Evolutionary conservation across 2,888 invertebrate species (phyloP), one percentile per base, ranked within the genome.

Genomic region (Ormyrus labotus): DNA sequence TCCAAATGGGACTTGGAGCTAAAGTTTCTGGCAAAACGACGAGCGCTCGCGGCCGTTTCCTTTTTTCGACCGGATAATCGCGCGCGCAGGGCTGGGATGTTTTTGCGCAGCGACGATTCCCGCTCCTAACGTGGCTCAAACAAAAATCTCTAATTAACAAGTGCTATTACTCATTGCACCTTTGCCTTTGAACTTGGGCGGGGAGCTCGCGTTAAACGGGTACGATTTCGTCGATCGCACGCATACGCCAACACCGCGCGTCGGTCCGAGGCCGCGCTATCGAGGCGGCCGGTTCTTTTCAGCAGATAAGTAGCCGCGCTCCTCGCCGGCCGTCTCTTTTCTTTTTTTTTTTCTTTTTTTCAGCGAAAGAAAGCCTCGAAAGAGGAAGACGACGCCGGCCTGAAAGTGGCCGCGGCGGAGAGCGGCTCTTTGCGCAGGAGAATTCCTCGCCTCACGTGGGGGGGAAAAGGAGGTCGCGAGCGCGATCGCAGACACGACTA

Each of bases 111-210:
- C 53, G 47, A 69, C 4, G 34, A 34, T 34, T 34, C 34, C 34
- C 2, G 34, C 34, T 34, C 34, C 34, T 34, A 4, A 4, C 34
- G 34, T 34, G 34, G 4, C 2, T 34, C 34, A 4, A 4, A 34
- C 4, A 4, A 34, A 34, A 34, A 34, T 34, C 34, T 2, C 34
- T 4, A 34, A 34, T 34, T 34, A 34, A 34, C 34, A 34, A 34
- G 2, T 34, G 34, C 34, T 4, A 34, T 34, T 34, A 4, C 34
- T 34, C 0, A 34, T 63, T 11, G 8, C 9, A 11, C 63, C 45
- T 0, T 0, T 11, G n/a, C 47, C 87, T 89, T 86, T 87, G 86
- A 87, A 86, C 86, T 85, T 85, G 19, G 63, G 10, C 53, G 6
- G n/a, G 65, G 53, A 55, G 45, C 6, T 61, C 34, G 34, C 34